Conservation (phyloP, 2,113 vertebrate species). For the rat (Rattus norvegicus) region DNA sequence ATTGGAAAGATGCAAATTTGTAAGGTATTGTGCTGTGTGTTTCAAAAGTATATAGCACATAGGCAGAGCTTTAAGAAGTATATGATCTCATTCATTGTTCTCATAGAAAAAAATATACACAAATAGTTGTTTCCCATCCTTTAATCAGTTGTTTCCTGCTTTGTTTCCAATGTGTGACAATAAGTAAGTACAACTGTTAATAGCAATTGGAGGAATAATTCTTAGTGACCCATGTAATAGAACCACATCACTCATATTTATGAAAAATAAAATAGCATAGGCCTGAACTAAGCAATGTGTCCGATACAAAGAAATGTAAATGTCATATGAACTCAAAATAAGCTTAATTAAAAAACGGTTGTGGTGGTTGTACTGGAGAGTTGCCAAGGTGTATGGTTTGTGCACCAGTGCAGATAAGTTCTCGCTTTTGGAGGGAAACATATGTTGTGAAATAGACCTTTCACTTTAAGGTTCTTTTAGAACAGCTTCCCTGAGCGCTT, state of each 20-base stretch:
- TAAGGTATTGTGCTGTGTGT: neutral
- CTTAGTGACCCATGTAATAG: neutral
- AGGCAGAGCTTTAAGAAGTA: neutral
- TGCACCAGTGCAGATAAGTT: neutral
- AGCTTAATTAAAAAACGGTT: neutral
- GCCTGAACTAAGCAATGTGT: neutral
- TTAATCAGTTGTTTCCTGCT: neutral
- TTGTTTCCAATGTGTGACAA: neutral
- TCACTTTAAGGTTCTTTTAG: neutral
- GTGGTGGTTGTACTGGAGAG: neutral
- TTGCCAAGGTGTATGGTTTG: neutral
- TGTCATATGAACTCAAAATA: neutral
- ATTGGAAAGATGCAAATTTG: neutral
- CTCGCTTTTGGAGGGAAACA: neutral
- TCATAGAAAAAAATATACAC: neutral
- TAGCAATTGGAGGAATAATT: neutral
- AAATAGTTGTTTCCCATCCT: neutral
- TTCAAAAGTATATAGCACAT: slow-evolving; percentile 45
- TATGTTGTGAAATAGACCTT: neutral
- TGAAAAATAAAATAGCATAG: neutral
- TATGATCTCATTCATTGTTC: neutral
- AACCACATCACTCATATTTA: neutral
- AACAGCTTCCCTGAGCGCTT: neutral
- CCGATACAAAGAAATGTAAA: neutral
- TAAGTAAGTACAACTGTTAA: neutral